Conservation (phyloP, 2,113 vertebrate genomes). For the Syngnathus typhle region DNA sequence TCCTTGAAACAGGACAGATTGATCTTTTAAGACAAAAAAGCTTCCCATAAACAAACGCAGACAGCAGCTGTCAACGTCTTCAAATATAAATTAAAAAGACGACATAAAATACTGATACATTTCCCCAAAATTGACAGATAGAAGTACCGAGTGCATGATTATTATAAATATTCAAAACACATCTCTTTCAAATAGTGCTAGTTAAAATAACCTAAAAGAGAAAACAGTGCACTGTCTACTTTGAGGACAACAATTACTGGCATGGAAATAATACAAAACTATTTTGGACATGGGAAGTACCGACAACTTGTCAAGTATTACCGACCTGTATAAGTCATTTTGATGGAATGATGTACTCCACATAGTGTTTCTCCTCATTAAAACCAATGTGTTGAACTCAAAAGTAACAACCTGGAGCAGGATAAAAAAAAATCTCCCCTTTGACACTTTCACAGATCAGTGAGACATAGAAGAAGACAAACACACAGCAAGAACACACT, state of each 20-base stretch:
- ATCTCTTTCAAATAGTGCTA: conserved; percentile 19
- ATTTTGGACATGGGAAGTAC: neutral
- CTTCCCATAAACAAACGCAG: conserved; percentile 52
- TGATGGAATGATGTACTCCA: conserved; percentile 2
- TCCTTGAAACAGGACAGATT: conserved; percentile 78
- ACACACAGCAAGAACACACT: conserved; percentile 27
- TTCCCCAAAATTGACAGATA: conserved; percentile 26
- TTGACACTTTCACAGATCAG: conserved; percentile 58
- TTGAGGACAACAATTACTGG: conserved; percentile 36
- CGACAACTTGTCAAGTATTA: neutral
- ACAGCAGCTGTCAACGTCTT: conserved; percentile 51
- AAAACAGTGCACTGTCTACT: conserved; percentile 42
- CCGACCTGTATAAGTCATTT: neutral
- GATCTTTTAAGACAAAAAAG: conserved; percentile 66
- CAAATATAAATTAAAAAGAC: conserved; percentile 45
- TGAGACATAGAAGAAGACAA: conserved; percentile 14
- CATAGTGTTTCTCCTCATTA: conserved; percentile 11
- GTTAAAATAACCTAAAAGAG: neutral
- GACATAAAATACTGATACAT: conserved; percentile 15
- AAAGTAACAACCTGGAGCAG: conserved; percentile 7
- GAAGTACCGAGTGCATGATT: conserved; percentile 32
- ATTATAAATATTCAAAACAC: conserved; percentile 41
- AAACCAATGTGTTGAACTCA: conserved; percentile 2
- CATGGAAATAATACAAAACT: conserved; percentile 12
- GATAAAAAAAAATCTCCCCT: conserved; percentile 12